Percentiles rank a stretch among this genome's conserved stretches.
Evolutionary conservation across 2,113 vertebrate species (phyloP).

Genomic region (Erinaceus europaeus): DNA sequence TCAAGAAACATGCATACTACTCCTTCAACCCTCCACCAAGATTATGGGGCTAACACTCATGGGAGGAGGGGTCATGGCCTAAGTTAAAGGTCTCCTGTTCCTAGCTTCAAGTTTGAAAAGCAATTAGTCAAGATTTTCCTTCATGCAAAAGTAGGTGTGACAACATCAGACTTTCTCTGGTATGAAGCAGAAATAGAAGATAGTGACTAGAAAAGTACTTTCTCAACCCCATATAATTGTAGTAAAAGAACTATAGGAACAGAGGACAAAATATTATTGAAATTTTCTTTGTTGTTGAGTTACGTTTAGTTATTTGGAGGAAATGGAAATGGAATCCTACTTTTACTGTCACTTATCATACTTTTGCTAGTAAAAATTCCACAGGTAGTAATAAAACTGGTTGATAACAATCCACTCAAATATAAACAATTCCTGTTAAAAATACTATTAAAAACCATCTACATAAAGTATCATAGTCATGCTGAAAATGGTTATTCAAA

Average conservation of each 20-base stretch:
- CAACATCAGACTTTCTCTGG: too few relatives aligned
- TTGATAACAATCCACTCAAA: neutral
- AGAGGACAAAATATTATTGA: neutral
- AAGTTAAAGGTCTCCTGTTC: too few relatives aligned
- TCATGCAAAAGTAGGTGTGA: too few relatives aligned
- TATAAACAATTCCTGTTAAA: neutral
- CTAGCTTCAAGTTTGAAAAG: too few relatives aligned
- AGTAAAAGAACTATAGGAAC: neutral
- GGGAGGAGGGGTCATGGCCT: too few relatives aligned
- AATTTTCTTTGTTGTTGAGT: neutral
- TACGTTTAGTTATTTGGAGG: neutral
- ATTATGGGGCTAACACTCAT: too few relatives aligned
- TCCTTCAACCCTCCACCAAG: too few relatives aligned
- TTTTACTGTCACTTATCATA: neutral
- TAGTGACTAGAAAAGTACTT: too few relatives aligned
- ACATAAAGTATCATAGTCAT: neutral
- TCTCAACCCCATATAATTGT: neutral
- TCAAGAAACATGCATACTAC: too few relatives aligned
- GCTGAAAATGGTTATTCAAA: neutral
- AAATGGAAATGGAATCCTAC: neutral
- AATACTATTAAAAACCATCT: neutral
- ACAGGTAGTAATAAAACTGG: neutral
- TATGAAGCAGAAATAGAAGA: too few relatives aligned
- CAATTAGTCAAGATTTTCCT: too few relatives aligned
- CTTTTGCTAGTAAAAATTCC: neutral